A percentile compares a stretch with the other conserved stretches of the same genome.
These are phyloP conservation scores for Ethmia dodecea DNA, from an alignment of 2,888 invertebrate genomes.

Conservation along the genomic window DNA sequence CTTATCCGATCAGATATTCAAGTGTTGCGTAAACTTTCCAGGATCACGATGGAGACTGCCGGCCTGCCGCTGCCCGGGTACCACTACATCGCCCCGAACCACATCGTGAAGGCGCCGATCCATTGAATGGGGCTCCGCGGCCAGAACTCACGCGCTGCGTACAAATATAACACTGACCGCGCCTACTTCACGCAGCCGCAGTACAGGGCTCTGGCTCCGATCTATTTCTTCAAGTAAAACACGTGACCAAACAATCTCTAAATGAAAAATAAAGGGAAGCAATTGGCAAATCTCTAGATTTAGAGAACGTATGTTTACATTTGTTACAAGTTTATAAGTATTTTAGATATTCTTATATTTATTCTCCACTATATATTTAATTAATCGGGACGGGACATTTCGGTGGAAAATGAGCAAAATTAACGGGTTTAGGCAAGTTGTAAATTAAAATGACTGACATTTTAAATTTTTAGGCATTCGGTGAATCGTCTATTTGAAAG, in stretches of 20 bases:
- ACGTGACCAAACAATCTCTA: slow-evolving; percentile 48
- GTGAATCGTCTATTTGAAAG: slow-evolving; percentile 48
- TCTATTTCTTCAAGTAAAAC: slow-evolving; percentile 60
- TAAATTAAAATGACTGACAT: slow-evolving; percentile 56
- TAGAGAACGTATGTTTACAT: slow-evolving; percentile 73
- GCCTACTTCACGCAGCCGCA: slow-evolving; percentile 29
- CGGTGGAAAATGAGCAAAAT: slow-evolving; percentile 25
- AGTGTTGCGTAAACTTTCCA: slow-evolving; percentile 78
- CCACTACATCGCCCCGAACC: slow-evolving; percentile 94
- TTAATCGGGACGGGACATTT: slow-evolving; percentile 49
- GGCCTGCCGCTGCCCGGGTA: slow-evolving; percentile 93
- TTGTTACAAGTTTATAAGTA: slow-evolving; percentile 80
- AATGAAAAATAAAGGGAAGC: slow-evolving; percentile 46
- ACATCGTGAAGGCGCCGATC: slow-evolving; percentile 94
- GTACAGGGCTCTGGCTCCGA: slow-evolving; percentile 59
- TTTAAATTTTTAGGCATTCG: slow-evolving; percentile 41
- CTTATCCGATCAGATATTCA: too few relatives aligned
- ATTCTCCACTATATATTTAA: slow-evolving; percentile 77
- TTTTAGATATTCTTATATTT: slow-evolving; percentile 85
- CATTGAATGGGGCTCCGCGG: slow-evolving; percentile 81
- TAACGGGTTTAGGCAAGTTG: slow-evolving; percentile 22
- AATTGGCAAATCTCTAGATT: slow-evolving; percentile 52
- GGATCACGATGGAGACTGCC: slow-evolving; percentile 97
- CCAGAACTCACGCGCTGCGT: slow-evolving; percentile 44
- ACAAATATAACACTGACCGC: slow-evolving; percentile 27